Percentiles rank a stretch among this genome's conserved stretches.
phyloP scores from a whole-genome alignment of 1,140 invertebrate species.

The Diabrotica virgifera region DNA sequence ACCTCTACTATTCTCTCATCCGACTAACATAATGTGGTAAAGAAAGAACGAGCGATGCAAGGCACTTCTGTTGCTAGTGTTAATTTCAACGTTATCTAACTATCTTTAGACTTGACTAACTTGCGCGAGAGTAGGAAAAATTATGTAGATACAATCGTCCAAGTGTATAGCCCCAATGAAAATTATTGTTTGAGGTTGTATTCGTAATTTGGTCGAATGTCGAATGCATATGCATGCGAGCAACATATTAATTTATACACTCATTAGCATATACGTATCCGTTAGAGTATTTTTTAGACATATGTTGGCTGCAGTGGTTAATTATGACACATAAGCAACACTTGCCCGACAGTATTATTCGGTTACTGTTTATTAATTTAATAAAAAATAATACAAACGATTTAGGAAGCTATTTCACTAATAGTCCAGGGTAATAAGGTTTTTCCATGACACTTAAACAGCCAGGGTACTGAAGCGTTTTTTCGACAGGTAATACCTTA shows the following conservation, averaged over 20 bases:
- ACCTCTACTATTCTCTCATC: conserved; percentile 13
- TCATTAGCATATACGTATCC: conserved; percentile 49
- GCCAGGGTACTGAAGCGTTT: too few species aligned
- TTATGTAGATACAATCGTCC: conserved; percentile 41
- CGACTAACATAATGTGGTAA: background rate
- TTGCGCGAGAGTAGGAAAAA: conserved; percentile 49
- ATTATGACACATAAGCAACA: conserved; percentile 43
- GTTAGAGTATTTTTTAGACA: conserved; percentile 46
- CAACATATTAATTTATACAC: conserved; percentile 50
- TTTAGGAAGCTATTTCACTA: too few species aligned
- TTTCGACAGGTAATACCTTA: too few species aligned
- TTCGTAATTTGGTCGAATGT: conserved; percentile 30
- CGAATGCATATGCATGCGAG: conserved; percentile 48
- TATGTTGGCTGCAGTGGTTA: conserved; percentile 43
- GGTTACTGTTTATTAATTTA: conserved; percentile 13
- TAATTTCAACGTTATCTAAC: conserved; percentile 48
- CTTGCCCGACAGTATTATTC: conserved; percentile 28
- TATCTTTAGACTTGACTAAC: conserved; percentile 49
- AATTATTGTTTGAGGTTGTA: conserved; percentile 38
- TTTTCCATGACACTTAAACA: too few species aligned
- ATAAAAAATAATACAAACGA: background rate
- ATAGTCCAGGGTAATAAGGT: too few species aligned
- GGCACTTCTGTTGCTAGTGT: conserved; percentile 39
- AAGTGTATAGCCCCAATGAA: conserved; percentile 25
- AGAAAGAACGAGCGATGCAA: conserved; percentile 25